Evolutionary conservation across 2,888 invertebrate genomes (phyloP).

Genomic region (Drosophila subsilvestris): DNA sequence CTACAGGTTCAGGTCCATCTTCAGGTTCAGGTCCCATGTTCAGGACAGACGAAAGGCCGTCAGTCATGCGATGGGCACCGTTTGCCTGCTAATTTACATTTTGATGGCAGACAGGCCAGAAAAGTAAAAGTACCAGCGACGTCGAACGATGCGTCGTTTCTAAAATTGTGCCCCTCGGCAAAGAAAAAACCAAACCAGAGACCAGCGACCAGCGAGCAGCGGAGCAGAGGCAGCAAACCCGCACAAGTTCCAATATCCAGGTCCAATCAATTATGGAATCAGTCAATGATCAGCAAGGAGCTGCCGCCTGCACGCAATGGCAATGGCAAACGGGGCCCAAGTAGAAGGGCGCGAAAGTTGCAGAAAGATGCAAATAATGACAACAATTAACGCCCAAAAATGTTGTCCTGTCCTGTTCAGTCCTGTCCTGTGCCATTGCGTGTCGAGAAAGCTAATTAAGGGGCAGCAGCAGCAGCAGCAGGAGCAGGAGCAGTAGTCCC

Average conservation of each 20-base stretch:
- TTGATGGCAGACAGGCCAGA: conserved; percentile 41
- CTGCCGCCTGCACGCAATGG: conserved; percentile 55
- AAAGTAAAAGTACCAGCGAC: conserved; percentile 65
- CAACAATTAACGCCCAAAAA: conserved; percentile 54
- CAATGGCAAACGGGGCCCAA: conserved; percentile 5
- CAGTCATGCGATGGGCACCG: conserved; percentile 69
- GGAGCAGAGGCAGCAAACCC: not conserved
- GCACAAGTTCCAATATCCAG: conserved; percentile 17
- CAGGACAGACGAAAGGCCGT: conserved; percentile 67
- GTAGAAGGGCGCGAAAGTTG: conserved; percentile 32
- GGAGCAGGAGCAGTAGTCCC: conserved; percentile 19
- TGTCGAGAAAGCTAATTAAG: conserved; percentile 1
- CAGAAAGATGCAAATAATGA: conserved; percentile 54
- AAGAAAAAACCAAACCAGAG: conserved; percentile 11
- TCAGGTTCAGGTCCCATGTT: conserved; percentile 11
- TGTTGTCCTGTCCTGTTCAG: conserved; percentile 17
- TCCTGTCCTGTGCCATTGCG: conserved; percentile 15
- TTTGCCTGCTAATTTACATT: conserved; percentile 73
- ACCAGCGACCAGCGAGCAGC: conserved; percentile 7
- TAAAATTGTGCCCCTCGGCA: conserved; percentile 69
- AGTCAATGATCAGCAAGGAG: conserved; percentile 70
- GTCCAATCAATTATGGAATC: conserved; percentile 76
- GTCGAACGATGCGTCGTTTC: conserved; percentile 38
- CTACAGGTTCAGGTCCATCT: not conserved
- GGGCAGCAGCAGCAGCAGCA: conserved; percentile 26